phyloP scores from a whole-genome alignment of 2,797 vertebrate species.

The Jordanella pulchra region DNA sequence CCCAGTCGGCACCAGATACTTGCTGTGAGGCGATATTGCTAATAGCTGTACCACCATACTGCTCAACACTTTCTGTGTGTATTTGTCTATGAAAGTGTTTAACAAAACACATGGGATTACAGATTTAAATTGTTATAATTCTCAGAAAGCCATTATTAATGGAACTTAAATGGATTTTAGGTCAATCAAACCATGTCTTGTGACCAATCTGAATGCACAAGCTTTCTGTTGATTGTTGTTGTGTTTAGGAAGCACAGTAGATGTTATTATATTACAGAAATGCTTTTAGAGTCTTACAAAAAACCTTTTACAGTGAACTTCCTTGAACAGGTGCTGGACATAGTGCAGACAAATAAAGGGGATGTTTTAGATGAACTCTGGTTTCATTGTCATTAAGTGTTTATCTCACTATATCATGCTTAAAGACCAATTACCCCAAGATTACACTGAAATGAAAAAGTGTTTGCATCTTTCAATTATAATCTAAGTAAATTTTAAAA shows the following conservation, averaged over 20 bases:
- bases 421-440: too few species aligned
- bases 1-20: constrained; percentile 5
- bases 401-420: too few species aligned
- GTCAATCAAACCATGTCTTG: neutral
- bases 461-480: too few species aligned
- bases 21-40: constrained; percentile 2
- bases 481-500: too few species aligned
- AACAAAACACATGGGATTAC: neutral
- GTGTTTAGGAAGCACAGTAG: neutral
- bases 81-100: neutral
- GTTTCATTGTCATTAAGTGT: too few species aligned
- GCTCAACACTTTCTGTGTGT: neutral
- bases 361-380: neutral
- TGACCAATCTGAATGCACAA: neutral
- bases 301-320: neutral
- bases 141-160: neutral
- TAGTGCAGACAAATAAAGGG: neutral
- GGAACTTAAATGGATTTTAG: neutral
- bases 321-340: neutral
- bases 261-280: neutral
- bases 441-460: too few species aligned
- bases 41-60: neutral
- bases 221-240: neutral
- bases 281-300: neutral
- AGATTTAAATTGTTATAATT: neutral